A percentile compares a stretch with the other conserved stretches of the same genome.
Evolutionary conservation across 2,888 invertebrate species (phyloP).

Genomic region (Caenorhabditis japonica): DNA sequence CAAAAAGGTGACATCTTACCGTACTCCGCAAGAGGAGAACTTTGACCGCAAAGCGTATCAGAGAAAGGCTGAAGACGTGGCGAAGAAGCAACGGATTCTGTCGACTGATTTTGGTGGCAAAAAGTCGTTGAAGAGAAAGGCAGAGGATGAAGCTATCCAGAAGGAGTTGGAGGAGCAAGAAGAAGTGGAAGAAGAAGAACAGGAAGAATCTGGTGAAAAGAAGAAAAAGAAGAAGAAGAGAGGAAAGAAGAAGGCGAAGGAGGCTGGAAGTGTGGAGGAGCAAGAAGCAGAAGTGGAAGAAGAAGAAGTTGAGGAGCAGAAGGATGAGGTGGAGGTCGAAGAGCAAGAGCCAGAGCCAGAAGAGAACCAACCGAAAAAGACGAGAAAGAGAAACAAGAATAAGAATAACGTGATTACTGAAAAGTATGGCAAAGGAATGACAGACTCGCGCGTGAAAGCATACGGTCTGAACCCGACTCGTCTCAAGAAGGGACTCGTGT

Average conservation of each 20-base stretch:
- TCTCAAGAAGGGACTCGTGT: conserved; percentile 83
- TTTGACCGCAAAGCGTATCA: conserved; percentile 86
- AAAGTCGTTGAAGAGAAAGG: conserved; percentile 49
- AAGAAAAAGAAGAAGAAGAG: conserved; percentile 52
- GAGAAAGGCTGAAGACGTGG: conserved; percentile 84
- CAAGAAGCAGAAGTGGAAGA: conserved; percentile 18
- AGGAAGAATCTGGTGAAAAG: conserved; percentile 11
- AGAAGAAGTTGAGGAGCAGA: conserved; percentile 4
- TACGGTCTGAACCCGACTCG: conserved; percentile 93
- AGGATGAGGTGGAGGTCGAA: conserved; percentile 25
- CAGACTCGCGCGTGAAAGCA: conserved; percentile 87
- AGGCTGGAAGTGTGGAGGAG: conserved; percentile 1
- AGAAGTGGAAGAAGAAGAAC: conserved; percentile 20
- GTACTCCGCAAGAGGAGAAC: conserved; percentile 85
- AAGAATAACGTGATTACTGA: conserved; percentile 45
- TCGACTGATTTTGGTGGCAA: conserved; percentile 59
- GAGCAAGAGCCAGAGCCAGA: background rate
- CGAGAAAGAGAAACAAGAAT: conserved; percentile 39
- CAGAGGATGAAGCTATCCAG: conserved; percentile 43
- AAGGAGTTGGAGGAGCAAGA: conserved; percentile 22
- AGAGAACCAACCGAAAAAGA: conserved; percentile 22
- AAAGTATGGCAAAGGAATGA: conserved; percentile 42
- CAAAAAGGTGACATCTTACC: conserved; percentile 82
- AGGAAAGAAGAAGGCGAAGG: conserved; percentile 46
- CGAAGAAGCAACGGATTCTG: conserved; percentile 86